Base-by-base conservation (phyloP, 2,113 vertebrate species). In the Pollachius pollachius region DNA sequence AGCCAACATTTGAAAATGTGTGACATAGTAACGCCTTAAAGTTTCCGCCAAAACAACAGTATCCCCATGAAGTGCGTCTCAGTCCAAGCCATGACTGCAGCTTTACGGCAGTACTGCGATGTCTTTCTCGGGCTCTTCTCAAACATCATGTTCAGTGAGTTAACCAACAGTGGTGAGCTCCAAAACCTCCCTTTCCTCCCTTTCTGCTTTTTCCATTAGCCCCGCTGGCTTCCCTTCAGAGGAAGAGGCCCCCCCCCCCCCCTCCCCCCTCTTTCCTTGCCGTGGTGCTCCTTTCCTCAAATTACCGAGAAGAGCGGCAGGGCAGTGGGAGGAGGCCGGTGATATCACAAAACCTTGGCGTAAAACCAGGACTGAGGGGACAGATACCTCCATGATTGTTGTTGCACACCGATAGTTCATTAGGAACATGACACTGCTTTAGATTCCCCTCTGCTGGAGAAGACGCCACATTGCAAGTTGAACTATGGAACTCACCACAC, bases 151-250 rank as follows among this genome's bases (percentile, higher is more conserved):
- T 68, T 81, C 34, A 59, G 61, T 19, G 64, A 70, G 23, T 79
- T 77, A 16, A 66, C 64, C 62, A 67, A 54, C 30, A 65, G 8
- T 71, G 56, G 25, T 25, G 19, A 81, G 19, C 62, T 48, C 41
- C 27, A 64, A 81, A 82, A 80, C 77, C 81, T 85, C 81, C 68
- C 58, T 80, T 85, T 81, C 77, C 87, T 82, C 78, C 69, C 57
- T 48, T 13, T 48, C 37, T 84, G 64, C 23, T 80, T 85, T 80
- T 88, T 77, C 71, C 67, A 72, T 68, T 59, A 27, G 12, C 58
- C 48, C 72, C 82, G 74, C 73, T 77, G 34, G 25, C 65, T 82
- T 85, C 71, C 76, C 18, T 69, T 68, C 63, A 80, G 48, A 77
- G 77, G 76, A 85, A 81, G 70, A 80, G 56, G 34, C 30, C 70